These are phyloP conservation scores for Tiliacea citrago DNA, from an alignment of 2,888 invertebrate species.

Conservation along the genomic window DNA sequence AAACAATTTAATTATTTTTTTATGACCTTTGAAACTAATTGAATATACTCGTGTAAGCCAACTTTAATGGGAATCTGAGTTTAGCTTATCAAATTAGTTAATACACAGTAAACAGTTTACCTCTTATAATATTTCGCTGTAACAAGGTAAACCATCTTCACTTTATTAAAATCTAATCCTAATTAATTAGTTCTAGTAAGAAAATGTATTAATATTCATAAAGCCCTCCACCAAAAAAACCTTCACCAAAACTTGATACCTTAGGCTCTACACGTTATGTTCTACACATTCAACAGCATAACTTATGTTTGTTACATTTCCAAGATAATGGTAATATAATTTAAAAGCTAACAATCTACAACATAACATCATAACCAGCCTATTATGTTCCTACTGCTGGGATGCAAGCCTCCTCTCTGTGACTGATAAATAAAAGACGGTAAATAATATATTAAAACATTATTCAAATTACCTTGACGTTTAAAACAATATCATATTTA, in stretches of 20 bases:
- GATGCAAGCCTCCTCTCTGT: too few relatives aligned
- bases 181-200: too few relatives aligned
- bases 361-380: background rate
- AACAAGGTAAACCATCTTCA: background rate
- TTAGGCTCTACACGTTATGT: background rate
- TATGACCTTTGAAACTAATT: background rate
- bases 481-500: background rate
- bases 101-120: background rate
- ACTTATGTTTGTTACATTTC: background rate
- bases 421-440: background rate
- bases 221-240: background rate
- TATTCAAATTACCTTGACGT: background rate
- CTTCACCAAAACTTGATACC: background rate
- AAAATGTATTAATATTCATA: background rate
- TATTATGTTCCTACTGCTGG: too few relatives aligned
- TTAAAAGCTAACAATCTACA: background rate
- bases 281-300: background rate
- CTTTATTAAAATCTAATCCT: constrained; percentile 3
- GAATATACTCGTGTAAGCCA: background rate
- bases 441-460: background rate
- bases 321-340: background rate
- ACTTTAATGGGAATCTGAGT: background rate
- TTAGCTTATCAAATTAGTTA: background rate
- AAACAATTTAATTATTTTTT: constrained; percentile 6
- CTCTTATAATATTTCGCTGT: background rate